These are phyloP conservation scores for Cartodere bifasciata DNA, from an alignment of 2,888 invertebrate genomes.

Conservation along the genomic window DNA sequence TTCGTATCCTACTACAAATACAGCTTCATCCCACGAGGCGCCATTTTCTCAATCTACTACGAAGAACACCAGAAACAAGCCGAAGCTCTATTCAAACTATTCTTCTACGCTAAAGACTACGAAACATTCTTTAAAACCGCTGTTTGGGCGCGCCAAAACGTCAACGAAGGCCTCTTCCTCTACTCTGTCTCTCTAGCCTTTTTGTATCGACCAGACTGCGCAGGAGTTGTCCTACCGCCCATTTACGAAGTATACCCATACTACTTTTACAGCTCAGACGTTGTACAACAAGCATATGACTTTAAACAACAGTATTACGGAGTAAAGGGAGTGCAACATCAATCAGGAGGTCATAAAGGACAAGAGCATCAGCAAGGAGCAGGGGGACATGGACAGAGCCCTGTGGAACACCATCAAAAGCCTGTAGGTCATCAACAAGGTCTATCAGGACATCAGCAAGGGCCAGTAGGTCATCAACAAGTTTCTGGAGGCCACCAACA, in stretches of 20 bases:
- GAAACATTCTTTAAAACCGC: constrained; percentile 57
- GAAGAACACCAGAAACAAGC: constrained; percentile 49
- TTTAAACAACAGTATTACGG: constrained; percentile 41
- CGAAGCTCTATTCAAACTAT: constrained; percentile 48
- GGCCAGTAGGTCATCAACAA: too few relatives aligned
- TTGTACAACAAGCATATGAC: constrained; percentile 52
- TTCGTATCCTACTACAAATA: constrained; percentile 42
- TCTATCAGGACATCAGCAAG: too few relatives aligned
- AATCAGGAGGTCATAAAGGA: too few relatives aligned
- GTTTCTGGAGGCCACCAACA: too few relatives aligned
- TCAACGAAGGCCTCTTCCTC: constrained; percentile 58
- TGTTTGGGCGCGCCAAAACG: constrained; percentile 50
- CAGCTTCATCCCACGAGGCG: constrained; percentile 44
- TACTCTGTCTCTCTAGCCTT: constrained; percentile 51
- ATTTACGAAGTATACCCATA: constrained; percentile 62
- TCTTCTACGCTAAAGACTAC: constrained; percentile 58
- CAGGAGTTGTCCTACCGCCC: constrained; percentile 53
- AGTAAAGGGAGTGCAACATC: constrained; percentile 12
- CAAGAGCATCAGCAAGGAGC: too few relatives aligned
- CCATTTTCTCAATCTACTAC: constrained; percentile 49
- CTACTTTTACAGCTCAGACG: constrained; percentile 54
- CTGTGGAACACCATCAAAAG: too few relatives aligned
- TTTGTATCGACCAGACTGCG: constrained; percentile 48
- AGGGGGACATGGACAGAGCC: too few relatives aligned
- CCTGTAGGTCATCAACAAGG: too few relatives aligned